Conservation (phyloP, 1,140 invertebrate genomes). For the Holotrichia oblita region DNA sequence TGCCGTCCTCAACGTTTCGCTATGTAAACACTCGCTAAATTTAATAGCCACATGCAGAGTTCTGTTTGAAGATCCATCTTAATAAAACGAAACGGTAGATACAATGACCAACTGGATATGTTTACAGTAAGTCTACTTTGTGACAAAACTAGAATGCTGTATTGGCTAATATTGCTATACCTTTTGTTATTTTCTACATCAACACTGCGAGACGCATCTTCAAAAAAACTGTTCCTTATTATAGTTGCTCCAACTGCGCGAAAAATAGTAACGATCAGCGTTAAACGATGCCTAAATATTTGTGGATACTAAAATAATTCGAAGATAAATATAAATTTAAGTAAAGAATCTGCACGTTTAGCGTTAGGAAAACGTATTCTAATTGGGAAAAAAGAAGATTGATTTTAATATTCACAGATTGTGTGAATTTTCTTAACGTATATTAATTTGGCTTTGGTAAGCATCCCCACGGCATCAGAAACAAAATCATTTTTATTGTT, state of each 20-base stretch:
- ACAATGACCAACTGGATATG: slow-evolving; percentile 16
- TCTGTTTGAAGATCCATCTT: slow-evolving; percentile 7
- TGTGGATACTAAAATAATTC: neutral
- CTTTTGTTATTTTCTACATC: neutral
- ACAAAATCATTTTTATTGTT: too few species aligned
- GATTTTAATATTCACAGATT: too few species aligned
- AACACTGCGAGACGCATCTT: neutral
- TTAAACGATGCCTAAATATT: neutral
- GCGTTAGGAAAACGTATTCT: too few species aligned
- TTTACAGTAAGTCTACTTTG: slow-evolving; percentile 11
- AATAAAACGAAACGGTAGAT: slow-evolving; percentile 13
- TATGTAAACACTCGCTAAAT: slow-evolving; percentile 13
- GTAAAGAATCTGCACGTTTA: neutral
- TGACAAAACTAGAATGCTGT: neutral
- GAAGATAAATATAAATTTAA: neutral
- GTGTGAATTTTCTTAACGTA: too few species aligned
- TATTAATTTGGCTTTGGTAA: too few species aligned
- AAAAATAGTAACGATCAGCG: neutral
- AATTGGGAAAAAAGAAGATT: too few species aligned
- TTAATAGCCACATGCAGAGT: slow-evolving; percentile 7
- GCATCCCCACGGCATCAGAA: too few species aligned
- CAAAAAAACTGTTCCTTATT: neutral
- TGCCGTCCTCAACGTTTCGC: slow-evolving; percentile 5
- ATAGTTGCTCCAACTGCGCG: neutral
- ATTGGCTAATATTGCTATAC: neutral